Evolutionary conservation across 1,140 invertebrate genomes (phyloP).

Genomic region (Ceratosolen fusciceps): DNA sequence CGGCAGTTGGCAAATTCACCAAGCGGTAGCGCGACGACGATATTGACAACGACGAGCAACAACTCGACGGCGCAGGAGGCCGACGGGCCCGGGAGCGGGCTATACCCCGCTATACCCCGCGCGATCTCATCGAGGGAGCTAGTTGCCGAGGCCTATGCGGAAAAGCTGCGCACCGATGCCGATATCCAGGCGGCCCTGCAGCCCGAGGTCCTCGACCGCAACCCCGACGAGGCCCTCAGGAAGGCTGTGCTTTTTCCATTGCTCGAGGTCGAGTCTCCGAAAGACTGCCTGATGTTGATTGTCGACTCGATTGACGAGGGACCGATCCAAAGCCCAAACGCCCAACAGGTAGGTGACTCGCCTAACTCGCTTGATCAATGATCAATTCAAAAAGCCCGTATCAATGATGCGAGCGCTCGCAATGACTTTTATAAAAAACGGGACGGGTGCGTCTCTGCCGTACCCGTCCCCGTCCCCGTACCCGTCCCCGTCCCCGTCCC

Average conservation of each 20-base stretch:
- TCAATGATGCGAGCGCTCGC: no score
- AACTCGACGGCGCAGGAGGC: slow-evolving; percentile 44
- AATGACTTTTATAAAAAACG: no score
- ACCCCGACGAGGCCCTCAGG: slow-evolving; percentile 92
- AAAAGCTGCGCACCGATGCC: slow-evolving; percentile 81
- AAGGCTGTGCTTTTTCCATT: slow-evolving; percentile 89
- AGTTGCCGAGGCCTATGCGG: slow-evolving; percentile 85
- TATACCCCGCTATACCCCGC: slow-evolving; percentile 43
- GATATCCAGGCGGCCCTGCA: slow-evolving; percentile 82
- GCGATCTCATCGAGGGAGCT: slow-evolving; percentile 62
- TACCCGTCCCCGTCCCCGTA: no score
- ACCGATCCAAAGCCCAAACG: slow-evolving; percentile 55
- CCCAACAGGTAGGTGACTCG: slow-evolving; percentile 11
- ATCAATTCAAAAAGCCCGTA: not conserved
- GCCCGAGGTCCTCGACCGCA: slow-evolving; percentile 82
- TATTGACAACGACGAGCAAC: slow-evolving; percentile 60
- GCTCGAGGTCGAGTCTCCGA: slow-evolving; percentile 85
- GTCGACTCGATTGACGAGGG: slow-evolving; percentile 94
- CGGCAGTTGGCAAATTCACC: slow-evolving; percentile 51
- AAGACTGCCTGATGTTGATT: slow-evolving; percentile 86
- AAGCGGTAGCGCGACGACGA: slow-evolving; percentile 65
- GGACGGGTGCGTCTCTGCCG: no score
- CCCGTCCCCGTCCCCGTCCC: no score
- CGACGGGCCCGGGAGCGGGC: slow-evolving; percentile 58
- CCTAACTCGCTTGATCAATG: not conserved